A percentile compares a stretch with the other conserved stretches of the same genome.
Evolutionary conservation across 2,113 vertebrate genomes (phyloP).

Genomic region (Oryctolagus cuniculus): mOryCun1.1 NC_091432.1:4029001-4029500

Average conservation of each 20-base stretch:
- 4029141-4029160: neutral
- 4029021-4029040: neutral
- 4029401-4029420: neutral
- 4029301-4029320: conserved; percentile 97
- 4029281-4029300: conserved; percentile 97
- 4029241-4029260: conserved; percentile 95
- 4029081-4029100: neutral
- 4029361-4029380: conserved; percentile 26
- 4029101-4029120: fast-evolving
- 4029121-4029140: neutral
- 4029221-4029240: conserved; percentile 95
- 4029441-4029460: neutral
- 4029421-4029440: neutral
- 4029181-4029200: conserved; percentile 94
- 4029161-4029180: neutral
- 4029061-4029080: neutral
- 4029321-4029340: conserved; percentile 97
- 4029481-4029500: neutral
- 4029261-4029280: conserved; percentile 97
- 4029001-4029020: neutral
- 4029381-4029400: neutral
- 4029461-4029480: neutral
- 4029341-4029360: conserved; percentile 88
- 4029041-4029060: neutral
- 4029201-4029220: conserved; percentile 97